Evolutionary conservation across 2,113 vertebrate species (phyloP), one percentile per base, ranked within the genome.

Genomic region (Tylochromis polylepis): DNA sequence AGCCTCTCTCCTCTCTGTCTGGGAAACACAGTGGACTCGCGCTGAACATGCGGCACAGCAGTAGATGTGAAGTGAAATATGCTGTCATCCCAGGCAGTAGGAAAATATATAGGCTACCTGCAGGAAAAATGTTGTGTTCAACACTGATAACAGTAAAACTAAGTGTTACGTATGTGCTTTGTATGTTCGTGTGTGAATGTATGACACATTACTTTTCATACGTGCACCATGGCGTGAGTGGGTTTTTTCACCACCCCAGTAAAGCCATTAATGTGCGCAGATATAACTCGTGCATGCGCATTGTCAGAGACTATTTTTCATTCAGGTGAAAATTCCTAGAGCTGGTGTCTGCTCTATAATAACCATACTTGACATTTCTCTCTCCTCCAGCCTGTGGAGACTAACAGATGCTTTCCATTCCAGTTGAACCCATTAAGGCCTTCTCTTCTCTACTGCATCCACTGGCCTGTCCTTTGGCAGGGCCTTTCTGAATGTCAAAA

Each of bases 321-420:
- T 90, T 89, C 87, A 91, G 92, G 90, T 93, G 49, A 70, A 89
- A 87, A 90, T 93, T 90, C 87, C 78, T 79, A 9, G 81, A 90
- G 83, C 86, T 51, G 87, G 84, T 80, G 46, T 85, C 60, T 91
- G 59, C 89, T 92, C 92, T 89, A 79, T 95, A 94, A 95, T 94
- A 94, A 92, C 92, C 72, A 84, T 89, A 93, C 89, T 95, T 95
- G 94, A 94, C 94, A 95, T 96, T 95, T 93, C 58, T 90, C 89
- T 92, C 87, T 91, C 89, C 93, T 90, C 75, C 90, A 94, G 93
- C 92, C 90, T 94, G 90, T 92, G 88, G 90, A 93, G 93, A 93
- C 91, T 91, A 92, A 91, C 87, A 92, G 87, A 94, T 94, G 91
- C 92, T 93, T 95, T 93, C 88, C 86, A 94, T 95, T 95, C 92